phyloP scores from a whole-genome alignment of 2,888 invertebrate species.

The Oegoconia quadripuncta region DNA sequence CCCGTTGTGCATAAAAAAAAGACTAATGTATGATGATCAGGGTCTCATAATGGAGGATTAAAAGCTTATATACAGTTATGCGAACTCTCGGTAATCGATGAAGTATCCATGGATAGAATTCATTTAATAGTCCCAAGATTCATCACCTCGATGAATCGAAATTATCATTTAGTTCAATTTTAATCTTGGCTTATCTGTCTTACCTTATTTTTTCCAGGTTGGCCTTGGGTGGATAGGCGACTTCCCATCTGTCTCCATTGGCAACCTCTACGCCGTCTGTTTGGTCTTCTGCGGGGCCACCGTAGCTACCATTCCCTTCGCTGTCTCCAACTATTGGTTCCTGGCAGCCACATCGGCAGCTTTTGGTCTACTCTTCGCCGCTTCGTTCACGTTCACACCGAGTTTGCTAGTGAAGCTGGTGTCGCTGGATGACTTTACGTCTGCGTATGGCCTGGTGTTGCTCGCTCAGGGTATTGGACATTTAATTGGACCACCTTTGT shows the following conservation, averaged over 20 bases:
- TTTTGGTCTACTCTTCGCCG: conserved; percentile 95
- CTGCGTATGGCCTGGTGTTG: conserved; percentile 93
- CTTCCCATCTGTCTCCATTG: conserved; percentile 88
- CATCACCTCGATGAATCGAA: neutral
- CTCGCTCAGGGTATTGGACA: conserved; percentile 96
- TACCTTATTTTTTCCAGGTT: conserved; percentile 71
- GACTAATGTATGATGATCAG: no score
- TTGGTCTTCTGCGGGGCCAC: conserved; percentile 83
- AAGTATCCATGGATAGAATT: no score
- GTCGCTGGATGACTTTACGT: conserved; percentile 93
- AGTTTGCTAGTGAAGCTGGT: conserved; percentile 93
- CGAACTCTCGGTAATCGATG: no score
- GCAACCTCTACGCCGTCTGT: conserved; percentile 89
- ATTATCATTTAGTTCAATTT: no score
- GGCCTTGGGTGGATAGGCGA: conserved; percentile 94
- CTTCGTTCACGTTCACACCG: conserved; percentile 94
- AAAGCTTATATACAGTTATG: no score
- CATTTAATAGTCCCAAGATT: no score
- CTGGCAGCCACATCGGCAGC: conserved; percentile 77
- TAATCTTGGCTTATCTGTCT: neutral
- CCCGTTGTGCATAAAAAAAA: no score
- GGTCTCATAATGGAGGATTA: no score
- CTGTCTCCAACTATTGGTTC: conserved; percentile 67
- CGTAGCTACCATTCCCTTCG: conserved; percentile 80
- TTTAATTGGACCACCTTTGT: conserved; percentile 93